Evolutionary conservation across 2,113 vertebrate species (phyloP).

Genomic region (Psophia crepitans): DNA sequence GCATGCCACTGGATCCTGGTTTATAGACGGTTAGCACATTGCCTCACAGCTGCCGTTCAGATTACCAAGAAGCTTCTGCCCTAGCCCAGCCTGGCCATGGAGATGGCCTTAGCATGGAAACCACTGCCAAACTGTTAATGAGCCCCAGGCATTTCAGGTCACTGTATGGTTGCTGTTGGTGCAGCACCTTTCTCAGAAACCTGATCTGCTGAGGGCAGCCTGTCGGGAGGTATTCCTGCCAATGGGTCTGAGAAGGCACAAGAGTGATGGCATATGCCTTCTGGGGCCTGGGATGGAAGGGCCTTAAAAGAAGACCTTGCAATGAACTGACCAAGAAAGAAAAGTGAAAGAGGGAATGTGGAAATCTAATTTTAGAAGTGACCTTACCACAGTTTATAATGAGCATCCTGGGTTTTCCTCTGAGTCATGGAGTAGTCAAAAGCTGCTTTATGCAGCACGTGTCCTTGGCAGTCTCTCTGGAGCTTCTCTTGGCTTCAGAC

Average conservation of each 20-base stretch:
- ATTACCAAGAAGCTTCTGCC: not conserved
- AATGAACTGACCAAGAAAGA: not conserved
- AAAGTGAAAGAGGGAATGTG: not conserved
- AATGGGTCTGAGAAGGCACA: not conserved
- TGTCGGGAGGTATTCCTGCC: not conserved
- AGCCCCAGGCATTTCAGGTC: not conserved
- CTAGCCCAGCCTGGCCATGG: not conserved
- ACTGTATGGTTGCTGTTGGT: accelerated
- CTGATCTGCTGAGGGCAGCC: not conserved
- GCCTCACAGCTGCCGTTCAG: not conserved
- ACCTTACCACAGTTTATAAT: not conserved
- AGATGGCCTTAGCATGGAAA: not conserved
- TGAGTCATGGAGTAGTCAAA: not conserved
- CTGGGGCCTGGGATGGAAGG: not conserved
- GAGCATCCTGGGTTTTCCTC: not conserved
- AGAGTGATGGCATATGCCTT: accelerated
- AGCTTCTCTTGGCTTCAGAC: not conserved
- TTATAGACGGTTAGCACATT: not conserved
- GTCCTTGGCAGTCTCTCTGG: not conserved
- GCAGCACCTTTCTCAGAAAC: not conserved
- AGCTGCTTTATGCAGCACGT: not conserved
- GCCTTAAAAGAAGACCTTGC: not conserved
- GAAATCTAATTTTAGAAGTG: slow-evolving; percentile 13
- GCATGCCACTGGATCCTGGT: not conserved
- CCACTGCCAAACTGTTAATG: not conserved